Evolutionary conservation across 2,888 invertebrate genomes (phyloP), one percentile per base, ranked within the genome.

Genomic region (Synergus laeviventris): DNA sequence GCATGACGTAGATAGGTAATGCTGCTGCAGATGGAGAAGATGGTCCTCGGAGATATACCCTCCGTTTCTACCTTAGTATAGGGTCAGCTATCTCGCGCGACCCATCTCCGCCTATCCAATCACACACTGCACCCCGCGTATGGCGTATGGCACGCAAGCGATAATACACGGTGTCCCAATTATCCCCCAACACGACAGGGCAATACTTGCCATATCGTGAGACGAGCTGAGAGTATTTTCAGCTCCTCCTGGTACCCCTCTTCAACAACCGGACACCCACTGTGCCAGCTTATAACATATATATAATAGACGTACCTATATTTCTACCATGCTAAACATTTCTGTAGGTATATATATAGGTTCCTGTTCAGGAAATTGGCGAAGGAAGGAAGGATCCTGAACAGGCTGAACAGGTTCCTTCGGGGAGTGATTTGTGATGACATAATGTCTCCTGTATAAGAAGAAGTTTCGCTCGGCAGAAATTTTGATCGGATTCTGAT

Each of bases 41-140:
- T 90, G 90, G 87, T 90, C 89, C 89, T 88, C 87, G 83, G 84
- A 89, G 88, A 89, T 89, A 88, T 84, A 83, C 84, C 87, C 84
- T 83, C 84, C 83, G 84, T 85, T 87, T 83, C 85, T 86, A 88
- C 88, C 86, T 88, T 86, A 87, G 89, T 88, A n/a, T 88, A 88
- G 90, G 90, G 90, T 90, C 90, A 90, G 88, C 89, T 90, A 90
- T 90, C 90, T 90, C 86, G 87, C 87, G 90, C 90, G 90, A 90
- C 90, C 89, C 90, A 90, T 90, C 90, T 90, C 90, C 90, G 90
- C 89, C 90, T 89, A 90, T 90, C 90, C 90, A 90, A 90, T 90
- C 90, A 90, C 90, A 90, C 87, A 87, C 87, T 86, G 85, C 86
- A 85, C 86, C 86, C 86, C 85, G 84, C 86, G 84, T 87, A 88